Base-by-base conservation (phyloP, 2,888 invertebrate genomes). In the Pediacus dermestoides region DNA sequence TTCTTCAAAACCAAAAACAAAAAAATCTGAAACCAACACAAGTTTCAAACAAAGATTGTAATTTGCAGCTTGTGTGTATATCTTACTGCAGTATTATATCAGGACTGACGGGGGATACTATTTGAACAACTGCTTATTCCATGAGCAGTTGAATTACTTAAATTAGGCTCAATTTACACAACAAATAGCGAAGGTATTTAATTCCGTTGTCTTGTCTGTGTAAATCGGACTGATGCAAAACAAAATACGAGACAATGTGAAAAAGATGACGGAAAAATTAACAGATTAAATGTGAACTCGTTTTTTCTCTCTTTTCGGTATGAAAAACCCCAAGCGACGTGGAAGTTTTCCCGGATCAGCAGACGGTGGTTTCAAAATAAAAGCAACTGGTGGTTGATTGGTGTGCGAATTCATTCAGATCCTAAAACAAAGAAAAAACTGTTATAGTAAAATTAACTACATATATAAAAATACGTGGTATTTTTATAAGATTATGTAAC, bases 301-400 rank as follows among this genome's bases (percentile, higher is more conserved):
- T 53, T 66, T 66, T 48, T 63, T 62, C 48, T 66, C 66, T 27
- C 64, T 50, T 48, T 68, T 67, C 11, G 62, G 64, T 27, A 66
- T 65, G 60, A 65, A 64, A 53, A 64, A 66, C 15, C 61, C 60
- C 37, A 53, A 58, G 34, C 55, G 52, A 38, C 61, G 54, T 14
- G 60, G 59, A 25, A 60, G 39, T 31, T 53, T 59, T 34, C 44
- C 52, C 14, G 52, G 58, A 38, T 57, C 58, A 28, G 55, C 54
- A 34, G 50, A 50, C 25, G 60, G 58, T 16, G 57, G 57, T 47
- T 58, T 62, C 50, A 58, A 46, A 10, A 30, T 11, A n/a, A 27
- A 35, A 34, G 30, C 18, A 22, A 14, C 16, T 14, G 31, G 14
- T 23, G 37, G 21, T 25, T 32, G 37, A 27, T 39, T 27, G 38